A percentile compares a stretch with the other conserved stretches of the same genome.
phyloP scores from a whole-genome alignment of 2,797 vertebrate species.

The Malurus leucopterus region DNA sequence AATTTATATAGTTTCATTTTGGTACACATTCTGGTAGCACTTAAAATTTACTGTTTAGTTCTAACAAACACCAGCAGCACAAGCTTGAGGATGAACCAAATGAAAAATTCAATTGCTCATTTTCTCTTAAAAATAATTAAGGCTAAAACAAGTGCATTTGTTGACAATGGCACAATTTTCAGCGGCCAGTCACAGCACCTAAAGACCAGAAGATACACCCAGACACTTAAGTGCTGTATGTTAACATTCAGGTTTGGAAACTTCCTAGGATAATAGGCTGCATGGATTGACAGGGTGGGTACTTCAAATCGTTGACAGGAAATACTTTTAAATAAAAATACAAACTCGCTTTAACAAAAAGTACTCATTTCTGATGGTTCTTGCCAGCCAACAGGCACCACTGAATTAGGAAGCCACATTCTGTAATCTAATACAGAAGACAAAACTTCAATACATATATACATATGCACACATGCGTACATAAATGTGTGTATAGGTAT shows the following conservation, averaged over 20 bases:
- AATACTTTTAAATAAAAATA: constrained; percentile 41
- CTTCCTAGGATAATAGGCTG: constrained; percentile 36
- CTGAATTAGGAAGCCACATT: constrained; percentile 63
- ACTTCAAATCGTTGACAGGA: constrained; percentile 20
- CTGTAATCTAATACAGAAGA: constrained; percentile 69
- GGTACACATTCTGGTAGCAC: constrained; percentile 70
- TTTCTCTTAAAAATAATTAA: constrained; percentile 82
- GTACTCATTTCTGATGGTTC: constrained; percentile 33
- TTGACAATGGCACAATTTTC: constrained; percentile 85
- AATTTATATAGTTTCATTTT: constrained; percentile 66
- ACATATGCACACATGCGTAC: constrained; percentile 13
- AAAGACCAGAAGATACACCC: constrained; percentile 60
- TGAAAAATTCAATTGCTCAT: constrained; percentile 62
- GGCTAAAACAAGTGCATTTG: constrained; percentile 87
- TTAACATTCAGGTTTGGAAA: constrained; percentile 67
- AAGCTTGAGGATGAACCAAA: constrained; percentile 69
- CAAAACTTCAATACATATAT: constrained; percentile 50
- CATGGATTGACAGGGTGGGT: constrained; percentile 26
- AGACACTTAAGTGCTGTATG: constrained; percentile 71
- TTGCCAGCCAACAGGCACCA: constrained; percentile 66
- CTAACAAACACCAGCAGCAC: constrained; percentile 67
- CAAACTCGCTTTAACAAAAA: constrained; percentile 28
- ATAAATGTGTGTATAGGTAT: constrained; percentile 47
- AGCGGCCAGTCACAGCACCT: constrained; percentile 70
- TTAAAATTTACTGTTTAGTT: constrained; percentile 67